Evolutionary conservation across 2,797 vertebrate species (phyloP), one percentile per base, ranked within the genome.

Genomic region (Macrochelys suwanniensis): DNA sequence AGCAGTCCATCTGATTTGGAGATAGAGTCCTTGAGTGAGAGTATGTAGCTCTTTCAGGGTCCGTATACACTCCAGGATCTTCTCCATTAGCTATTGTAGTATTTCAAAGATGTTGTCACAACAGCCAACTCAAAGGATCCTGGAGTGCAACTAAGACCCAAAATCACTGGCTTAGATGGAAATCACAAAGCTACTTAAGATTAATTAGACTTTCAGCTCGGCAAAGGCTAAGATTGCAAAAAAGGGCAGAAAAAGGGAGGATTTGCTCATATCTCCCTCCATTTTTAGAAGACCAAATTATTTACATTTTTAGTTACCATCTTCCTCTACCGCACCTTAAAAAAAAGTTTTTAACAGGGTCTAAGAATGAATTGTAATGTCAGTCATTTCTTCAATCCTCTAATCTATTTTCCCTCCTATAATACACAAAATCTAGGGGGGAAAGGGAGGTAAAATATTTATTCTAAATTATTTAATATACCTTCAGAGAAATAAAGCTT

Each of bases 401-500:
- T 59, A 56, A 26, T 37, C 49, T 80, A 26, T 42, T 74, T n/a
- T 80, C 6, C 31, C 13, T 19, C 17, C 13, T 45, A 49, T 5
- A 11, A 49, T 3, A 92, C 77, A 0, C 0, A 54, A 54, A 2
- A 2, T 84, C 2, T 4, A 19, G 16, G 51, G 33, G 8, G 7
- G 16, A 92, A 83, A 80, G 0, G 0, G 3, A 56, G 26, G 3
- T n/a, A 13, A 50, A 82, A 50, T 16, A 53, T 9, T 81, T 25
- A 11, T 10, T 85, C 49, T 0, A 3, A 3, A 5, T 7, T 37
- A 84, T 26, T 91, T 74, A 19, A 33, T 85, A 31, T 98, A 99
- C 99, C 99, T 98, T 99, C 99, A 95, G 98, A 99, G 97, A 99
- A 99, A 97, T 99, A 99, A 85, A 99, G 99, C 21, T 98, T 97